These are phyloP conservation scores for Phlogophora meticulosa DNA, from an alignment of 2,888 invertebrate genomes.

Conservation along the genomic window DNA sequence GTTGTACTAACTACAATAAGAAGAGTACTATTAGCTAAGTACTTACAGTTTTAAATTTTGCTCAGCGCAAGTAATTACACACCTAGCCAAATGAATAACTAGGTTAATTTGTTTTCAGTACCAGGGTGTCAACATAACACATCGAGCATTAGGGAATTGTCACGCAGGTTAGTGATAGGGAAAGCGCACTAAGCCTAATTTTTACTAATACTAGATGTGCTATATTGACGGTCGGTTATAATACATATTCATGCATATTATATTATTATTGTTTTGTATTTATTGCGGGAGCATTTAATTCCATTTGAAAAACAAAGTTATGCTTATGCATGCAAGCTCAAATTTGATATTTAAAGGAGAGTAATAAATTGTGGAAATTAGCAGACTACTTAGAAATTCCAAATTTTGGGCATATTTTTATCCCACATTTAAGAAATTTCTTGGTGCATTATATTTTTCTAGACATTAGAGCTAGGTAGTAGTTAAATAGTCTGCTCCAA, in stretches of 20 bases:
- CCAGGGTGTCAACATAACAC: conserved; percentile 10
- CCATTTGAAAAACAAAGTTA: conserved; percentile 47
- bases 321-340: conserved; percentile 73
- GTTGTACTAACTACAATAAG: conserved; percentile 51
- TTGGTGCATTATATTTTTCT: conserved; percentile 7
- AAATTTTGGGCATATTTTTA: conserved; percentile 20
- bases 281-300: conserved; percentile 51
- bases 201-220: background rate
- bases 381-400: conserved; percentile 52
- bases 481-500: conserved; percentile 52
- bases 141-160: background rate
- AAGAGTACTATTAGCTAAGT: conserved; percentile 71
- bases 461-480: background rate
- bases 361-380: conserved; percentile 33
- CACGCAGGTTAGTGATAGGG: background rate
- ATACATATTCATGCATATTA: conserved; percentile 71
- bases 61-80: conserved; percentile 88
- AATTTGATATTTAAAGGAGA: conserved; percentile 45
- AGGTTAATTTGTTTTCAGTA: conserved; percentile 76
- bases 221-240: conserved; percentile 1
- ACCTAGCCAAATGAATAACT: conserved; percentile 88
- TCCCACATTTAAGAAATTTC: background rate
- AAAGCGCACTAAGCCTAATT: background rate
- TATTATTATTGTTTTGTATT: conserved; percentile 45
- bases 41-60: conserved; percentile 89